phyloP scores from a whole-genome alignment of 2,797 vertebrate genomes.

The Melopsittacus undulatus region DNA sequence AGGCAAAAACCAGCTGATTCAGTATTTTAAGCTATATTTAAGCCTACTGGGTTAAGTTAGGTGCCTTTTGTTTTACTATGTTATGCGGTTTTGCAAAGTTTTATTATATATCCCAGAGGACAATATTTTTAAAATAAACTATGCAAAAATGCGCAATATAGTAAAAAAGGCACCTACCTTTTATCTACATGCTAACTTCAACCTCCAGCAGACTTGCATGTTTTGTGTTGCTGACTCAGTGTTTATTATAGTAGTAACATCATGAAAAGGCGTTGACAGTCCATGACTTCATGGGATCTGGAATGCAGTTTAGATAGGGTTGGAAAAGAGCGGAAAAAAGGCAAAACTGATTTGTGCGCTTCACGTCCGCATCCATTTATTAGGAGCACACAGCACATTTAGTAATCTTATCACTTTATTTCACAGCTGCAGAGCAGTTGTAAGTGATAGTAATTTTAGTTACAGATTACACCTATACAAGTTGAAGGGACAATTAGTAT shows the following conservation, averaged over 20 bases:
- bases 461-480: neutral
- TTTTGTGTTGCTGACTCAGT: slow-evolving; percentile 46
- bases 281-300: slow-evolving; percentile 41
- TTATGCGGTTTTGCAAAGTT: slow-evolving; percentile 70
- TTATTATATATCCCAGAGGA: slow-evolving; percentile 59
- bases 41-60: slow-evolving; percentile 1
- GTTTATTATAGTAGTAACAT: slow-evolving; percentile 36
- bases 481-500: neutral
- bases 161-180: slow-evolving; percentile 67
- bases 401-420: neutral
- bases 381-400: neutral
- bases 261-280: slow-evolving; percentile 42
- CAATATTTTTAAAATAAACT: slow-evolving; percentile 57
- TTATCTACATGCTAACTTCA: slow-evolving; percentile 42
- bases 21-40: neutral
- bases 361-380: neutral
- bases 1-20: neutral
- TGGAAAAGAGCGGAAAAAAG: slow-evolving; percentile 21
- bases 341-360: neutral
- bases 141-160: slow-evolving; percentile 71
- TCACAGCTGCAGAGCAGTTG: neutral
- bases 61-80: slow-evolving; percentile 72
- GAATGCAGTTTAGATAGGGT: slow-evolving; percentile 41
- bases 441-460: neutral
- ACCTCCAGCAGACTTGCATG: slow-evolving; percentile 28